Evolutionary conservation across 2,113 vertebrate species (phyloP).

Genomic region (Elgaria multicarinata): DNA sequence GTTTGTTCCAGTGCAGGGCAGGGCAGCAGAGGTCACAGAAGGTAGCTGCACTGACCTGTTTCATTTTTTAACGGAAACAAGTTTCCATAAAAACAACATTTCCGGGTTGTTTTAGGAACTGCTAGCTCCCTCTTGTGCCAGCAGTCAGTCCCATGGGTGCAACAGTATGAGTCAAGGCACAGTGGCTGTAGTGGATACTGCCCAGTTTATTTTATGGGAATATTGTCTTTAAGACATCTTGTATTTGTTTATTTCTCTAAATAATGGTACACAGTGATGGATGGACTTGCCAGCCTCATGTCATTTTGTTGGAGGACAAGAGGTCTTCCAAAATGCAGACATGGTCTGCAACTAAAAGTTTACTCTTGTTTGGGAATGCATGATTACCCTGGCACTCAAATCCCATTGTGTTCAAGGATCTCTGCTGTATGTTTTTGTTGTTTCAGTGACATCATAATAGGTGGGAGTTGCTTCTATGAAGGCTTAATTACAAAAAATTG

Average conservation of each 20-base stretch:
- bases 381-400: neutral
- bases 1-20: too few species aligned
- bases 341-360: neutral
- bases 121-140: too few species aligned
- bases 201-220: conserved; percentile 10
- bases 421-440: neutral
- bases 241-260: conserved; percentile 21
- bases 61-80: too few species aligned
- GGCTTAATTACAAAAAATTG: neutral
- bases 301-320: neutral
- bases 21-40: too few species aligned
- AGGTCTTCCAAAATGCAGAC: neutral
- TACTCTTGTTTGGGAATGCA: neutral
- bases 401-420: neutral
- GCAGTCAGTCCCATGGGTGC: too few species aligned
- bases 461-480: neutral
- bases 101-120: too few species aligned
- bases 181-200: too few species aligned
- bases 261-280: neutral
- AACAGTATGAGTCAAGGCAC: too few species aligned
- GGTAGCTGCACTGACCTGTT: too few species aligned
- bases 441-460: neutral
- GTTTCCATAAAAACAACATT: too few species aligned
- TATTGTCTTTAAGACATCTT: neutral
- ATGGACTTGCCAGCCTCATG: rapidly evolving